Evolutionary conservation across 64 coral and sea anemone genomes (phyloP).

Genomic region (Stichodactyla helianthus): DNA sequence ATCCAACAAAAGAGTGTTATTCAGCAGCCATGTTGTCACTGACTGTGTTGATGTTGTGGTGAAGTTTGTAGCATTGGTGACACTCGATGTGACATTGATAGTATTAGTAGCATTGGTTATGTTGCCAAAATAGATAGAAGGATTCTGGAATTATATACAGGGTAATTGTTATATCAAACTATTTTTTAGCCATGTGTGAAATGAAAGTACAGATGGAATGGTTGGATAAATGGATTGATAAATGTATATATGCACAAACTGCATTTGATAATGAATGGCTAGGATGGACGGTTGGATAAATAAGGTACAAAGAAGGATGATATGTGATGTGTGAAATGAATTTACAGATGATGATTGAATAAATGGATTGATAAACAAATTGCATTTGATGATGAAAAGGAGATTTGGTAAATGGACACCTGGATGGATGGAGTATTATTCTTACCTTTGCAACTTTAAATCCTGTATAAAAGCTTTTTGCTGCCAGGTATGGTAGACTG

Average conservation of each 20-base stretch:
- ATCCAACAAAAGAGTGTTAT: constrained; percentile 16
- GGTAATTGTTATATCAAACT: no score
- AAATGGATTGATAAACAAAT: background rate
- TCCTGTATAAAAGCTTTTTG: constrained; percentile 71
- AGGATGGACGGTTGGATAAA: background rate
- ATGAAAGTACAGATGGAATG: no score
- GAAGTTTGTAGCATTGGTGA: background rate
- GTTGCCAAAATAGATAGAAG: background rate
- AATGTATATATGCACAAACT: no score
- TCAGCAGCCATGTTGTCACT: constrained; percentile 10
- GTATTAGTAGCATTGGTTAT: background rate
- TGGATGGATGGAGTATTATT: background rate
- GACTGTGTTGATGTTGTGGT: background rate
- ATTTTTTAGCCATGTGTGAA: no score
- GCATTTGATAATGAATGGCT: no score
- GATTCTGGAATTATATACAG: background rate
- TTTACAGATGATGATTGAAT: background rate
- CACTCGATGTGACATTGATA: background rate
- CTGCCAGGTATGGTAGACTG: constrained; percentile 44
- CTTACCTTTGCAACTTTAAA: constrained; percentile 75
- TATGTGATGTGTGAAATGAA: no score
- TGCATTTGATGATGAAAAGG: background rate
- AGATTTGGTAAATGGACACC: background rate
- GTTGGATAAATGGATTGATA: background rate
- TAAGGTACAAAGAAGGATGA: no score